Evolutionary conservation across 2,888 invertebrate genomes (phyloP).

Genomic region (Nematopogon swammerdamellus): DNA sequence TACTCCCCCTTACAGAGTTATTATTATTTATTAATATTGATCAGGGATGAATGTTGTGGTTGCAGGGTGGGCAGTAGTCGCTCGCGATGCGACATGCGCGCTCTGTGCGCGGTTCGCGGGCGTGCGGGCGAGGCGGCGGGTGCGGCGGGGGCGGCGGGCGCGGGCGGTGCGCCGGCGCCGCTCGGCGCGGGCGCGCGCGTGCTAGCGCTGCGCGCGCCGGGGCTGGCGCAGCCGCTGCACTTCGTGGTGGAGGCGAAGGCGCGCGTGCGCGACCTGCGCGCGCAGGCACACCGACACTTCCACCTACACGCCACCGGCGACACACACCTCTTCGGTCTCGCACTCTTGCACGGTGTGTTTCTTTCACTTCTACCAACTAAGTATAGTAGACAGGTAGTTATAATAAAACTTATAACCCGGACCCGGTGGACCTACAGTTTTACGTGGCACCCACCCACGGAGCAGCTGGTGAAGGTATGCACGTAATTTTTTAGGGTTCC

Average conservation of each 20-base stretch:
- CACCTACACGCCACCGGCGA: conserved; percentile 80
- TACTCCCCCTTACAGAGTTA: too few relatives aligned
- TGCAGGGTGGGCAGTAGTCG: conserved; percentile 46
- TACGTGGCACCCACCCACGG: too few relatives aligned
- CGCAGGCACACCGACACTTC: conserved; percentile 76
- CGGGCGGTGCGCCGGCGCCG: conserved; percentile 57
- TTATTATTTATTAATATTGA: too few relatives aligned
- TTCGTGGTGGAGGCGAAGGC: conserved; percentile 74
- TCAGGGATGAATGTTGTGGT: too few relatives aligned
- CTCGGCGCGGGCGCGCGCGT: conserved; percentile 61
- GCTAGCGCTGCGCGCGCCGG: conserved; percentile 63
- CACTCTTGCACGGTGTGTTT: conserved; percentile 72
- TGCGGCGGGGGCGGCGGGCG: conserved; percentile 44
- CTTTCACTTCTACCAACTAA: background rate
- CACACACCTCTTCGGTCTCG: conserved; percentile 82
- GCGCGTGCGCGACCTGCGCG: conserved; percentile 78
- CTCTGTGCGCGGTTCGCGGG: conserved; percentile 82
- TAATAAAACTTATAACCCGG: too few relatives aligned
- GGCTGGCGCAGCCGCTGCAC: conserved; percentile 45
- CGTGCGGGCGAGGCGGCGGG: conserved; percentile 75
- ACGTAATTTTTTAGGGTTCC: too few relatives aligned
- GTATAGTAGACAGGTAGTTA: too few relatives aligned
- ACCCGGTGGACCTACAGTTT: too few relatives aligned
- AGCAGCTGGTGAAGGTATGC: too few relatives aligned
- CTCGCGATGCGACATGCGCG: conserved; percentile 65